Evolutionary conservation across 2,797 vertebrate species (phyloP), one percentile per base, ranked within the genome.

Genomic region (Benthosema pterotum): DNA sequence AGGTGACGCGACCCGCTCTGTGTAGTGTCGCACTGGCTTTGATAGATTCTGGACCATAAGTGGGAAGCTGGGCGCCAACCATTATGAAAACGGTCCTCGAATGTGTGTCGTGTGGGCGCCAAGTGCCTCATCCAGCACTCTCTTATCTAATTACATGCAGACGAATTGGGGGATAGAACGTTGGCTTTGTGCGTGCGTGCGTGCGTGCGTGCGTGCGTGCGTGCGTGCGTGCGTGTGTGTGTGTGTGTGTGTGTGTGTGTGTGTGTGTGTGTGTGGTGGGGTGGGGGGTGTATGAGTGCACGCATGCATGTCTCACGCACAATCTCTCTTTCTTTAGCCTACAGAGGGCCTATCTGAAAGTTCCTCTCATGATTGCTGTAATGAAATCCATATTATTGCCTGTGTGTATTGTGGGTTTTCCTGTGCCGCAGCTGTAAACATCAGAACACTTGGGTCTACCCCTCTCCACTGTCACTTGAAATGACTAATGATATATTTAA

Each of bases 51-150:
- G 78, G 79, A 83, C 80, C 75, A n/a, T n/a, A 81, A 87, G 78
- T 69, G 77, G 57, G 56, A 63, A 84, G 57, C 71, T 71, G 65
- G 77, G 72, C 69, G 67, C 57, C 12, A 46, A 9, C 60, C 14
- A 73, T 86, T 82, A 77, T 75, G 78, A 86, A 77, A 87, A 71
- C 74, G 5, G 65, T 72, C 60, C 73, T 64, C 69, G 85, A 89
- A 88, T 88, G 89, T 38, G 83, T 84, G 78, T 70, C 53, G 52
- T 55, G 87, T 87, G 85, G 87, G 89, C 57, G 85, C 71, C 79
- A 58, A 88, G 87, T 80, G 75, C 67, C 80, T 85, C 51, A 45
- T 78, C 45, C 14, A 87, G 75, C 64, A 69, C 74, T 58, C 58
- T 12, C 82, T 85, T 71, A 72, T 84, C 83, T 88, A 86, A 85